A percentile compares a stretch with the other conserved stretches of the same genome.
These are phyloP conservation scores for Stenoptilia bipunctidactyla DNA, from an alignment of 2,888 invertebrate genomes.

Conservation along the genomic window DNA sequence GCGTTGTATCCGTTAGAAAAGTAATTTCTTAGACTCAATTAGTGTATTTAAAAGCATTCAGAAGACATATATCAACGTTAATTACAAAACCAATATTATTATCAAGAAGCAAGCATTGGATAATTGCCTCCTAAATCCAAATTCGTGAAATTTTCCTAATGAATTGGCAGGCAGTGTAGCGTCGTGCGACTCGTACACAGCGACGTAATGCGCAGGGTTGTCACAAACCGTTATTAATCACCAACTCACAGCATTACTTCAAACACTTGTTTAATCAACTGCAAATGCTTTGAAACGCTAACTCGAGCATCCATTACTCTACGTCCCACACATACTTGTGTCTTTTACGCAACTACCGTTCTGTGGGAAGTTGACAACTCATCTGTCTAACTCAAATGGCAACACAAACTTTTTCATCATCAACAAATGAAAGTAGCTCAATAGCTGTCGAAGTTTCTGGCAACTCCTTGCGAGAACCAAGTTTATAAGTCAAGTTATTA, in stretches of 20 bases:
- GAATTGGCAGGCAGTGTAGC: neutral
- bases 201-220: conserved; percentile 22
- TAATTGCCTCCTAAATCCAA: neutral
- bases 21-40: too few species aligned
- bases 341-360: conserved; percentile 1
- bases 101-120: too few species aligned
- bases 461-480: neutral
- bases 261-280: conserved; percentile 60
- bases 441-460: neutral
- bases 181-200: too few species aligned
- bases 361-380: neutral
- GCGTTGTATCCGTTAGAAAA: too few species aligned
- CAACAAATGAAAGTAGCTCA: neutral
- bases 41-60: too few species aligned
- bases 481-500: neutral
- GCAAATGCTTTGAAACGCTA: conserved; percentile 34
- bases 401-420: neutral
- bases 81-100: too few species aligned
- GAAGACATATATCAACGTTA: too few species aligned
- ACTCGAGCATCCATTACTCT: conserved; percentile 34
- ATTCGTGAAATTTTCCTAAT: neutral
- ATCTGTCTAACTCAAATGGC: neutral
- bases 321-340: conserved; percentile 12
- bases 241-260: conserved; percentile 41
- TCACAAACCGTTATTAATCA: conserved; percentile 61